Percentiles rank a stretch among this genome's conserved stretches.
Conservation (phyloP, 2,888 invertebrate genomes). For the Tipula vernalis region DNA sequence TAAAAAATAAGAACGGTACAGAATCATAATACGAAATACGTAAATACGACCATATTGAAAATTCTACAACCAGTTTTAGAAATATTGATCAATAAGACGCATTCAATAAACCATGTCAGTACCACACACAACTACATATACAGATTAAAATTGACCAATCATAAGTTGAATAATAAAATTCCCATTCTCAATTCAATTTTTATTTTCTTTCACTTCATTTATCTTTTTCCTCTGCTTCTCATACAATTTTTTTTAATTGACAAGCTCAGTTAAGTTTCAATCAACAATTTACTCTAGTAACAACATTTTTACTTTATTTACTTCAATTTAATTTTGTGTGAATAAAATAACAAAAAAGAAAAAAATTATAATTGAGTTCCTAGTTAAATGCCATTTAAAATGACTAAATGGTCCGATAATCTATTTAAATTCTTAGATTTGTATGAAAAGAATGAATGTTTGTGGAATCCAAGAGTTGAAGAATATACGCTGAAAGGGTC, state of each 20-base stretch:
- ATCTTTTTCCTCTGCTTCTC: neutral
- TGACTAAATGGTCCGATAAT: conserved; percentile 25
- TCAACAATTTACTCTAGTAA: neutral
- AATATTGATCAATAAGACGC: neutral
- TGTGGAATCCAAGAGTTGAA: conserved; percentile 26
- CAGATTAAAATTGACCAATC: neutral
- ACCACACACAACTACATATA: neutral
- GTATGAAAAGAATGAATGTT: conserved; percentile 27
- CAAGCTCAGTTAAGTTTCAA: neutral
- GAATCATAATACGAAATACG: no score
- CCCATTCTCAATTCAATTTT: neutral
- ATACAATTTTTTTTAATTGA: neutral
- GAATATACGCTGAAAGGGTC: conserved; percentile 27
- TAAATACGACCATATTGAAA: no score
- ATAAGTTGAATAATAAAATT: neutral
- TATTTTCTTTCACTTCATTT: no score
- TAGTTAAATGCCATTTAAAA: conserved; percentile 14
- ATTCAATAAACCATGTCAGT: neutral
- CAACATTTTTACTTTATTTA: neutral
- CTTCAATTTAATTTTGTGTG: neutral
- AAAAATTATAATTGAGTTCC: neutral
- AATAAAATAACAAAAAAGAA: neutral
- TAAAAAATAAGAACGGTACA: no score
- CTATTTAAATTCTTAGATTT: conserved; percentile 26
- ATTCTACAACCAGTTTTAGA: no score